Evolutionary conservation across 2,113 vertebrate genomes (phyloP), one percentile per base, ranked within the genome.

Genomic region (Ranitomeya variabilis): DNA sequence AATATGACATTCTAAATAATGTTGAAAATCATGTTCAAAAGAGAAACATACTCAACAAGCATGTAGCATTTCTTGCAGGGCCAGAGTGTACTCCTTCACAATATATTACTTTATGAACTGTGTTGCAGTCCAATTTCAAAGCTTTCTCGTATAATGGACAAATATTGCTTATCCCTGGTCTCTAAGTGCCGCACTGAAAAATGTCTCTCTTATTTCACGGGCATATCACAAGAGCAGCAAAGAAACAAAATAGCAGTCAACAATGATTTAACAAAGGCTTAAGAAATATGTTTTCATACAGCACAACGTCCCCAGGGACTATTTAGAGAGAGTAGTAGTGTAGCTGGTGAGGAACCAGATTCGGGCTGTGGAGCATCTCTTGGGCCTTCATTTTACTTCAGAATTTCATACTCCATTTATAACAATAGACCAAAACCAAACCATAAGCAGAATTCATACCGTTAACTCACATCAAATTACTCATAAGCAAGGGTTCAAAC

Each of bases 101-200:
- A 62, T 37, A 60, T 62, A 81, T 81, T 62, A 81, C 57, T 62
- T 81, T 60, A 81, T 16, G 26, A 81, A 76, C 73, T 76, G 14
- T 37, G 57, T n/a, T 81, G n/a, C 79, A 81, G 79, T 59, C 79
- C 79, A 81, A 81, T 81, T 81, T 81, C 57, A 18, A 19, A 60
- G 79, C 79, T 62, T 26, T 81, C 79, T 73, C 54, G 3, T 37
- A 85, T 74, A 85, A 85, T 85, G 83, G 51, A 85, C 83, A 85
- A 85, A 74, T 73, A 55, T 26, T 69, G 64, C 83, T 51, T 74
- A 76, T 85, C 16, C 67, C n/a, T n/a, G 21, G 69, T 74, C 66
- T 85, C 67, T 51, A 85, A 85, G 67, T 73, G 51, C 83, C 6
- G 37, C 69, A 60, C 69, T 74, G 83, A 85, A 85, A 74, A 74